Evolutionary conservation across 2,797 vertebrate species (phyloP).

Genomic region (Emys orbicularis): DNA sequence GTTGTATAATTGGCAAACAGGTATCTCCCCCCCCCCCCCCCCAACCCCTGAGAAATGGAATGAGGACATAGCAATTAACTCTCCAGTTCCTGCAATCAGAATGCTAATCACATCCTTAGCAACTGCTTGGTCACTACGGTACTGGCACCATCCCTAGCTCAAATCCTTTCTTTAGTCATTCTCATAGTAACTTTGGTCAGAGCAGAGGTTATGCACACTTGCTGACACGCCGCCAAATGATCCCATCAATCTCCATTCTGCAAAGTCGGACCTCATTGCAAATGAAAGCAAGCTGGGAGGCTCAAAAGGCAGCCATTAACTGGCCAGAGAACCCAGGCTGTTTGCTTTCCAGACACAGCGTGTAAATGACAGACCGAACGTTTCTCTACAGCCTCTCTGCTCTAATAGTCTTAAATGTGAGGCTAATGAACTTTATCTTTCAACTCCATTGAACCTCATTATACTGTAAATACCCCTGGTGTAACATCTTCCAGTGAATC

Average conservation of each 20-base stretch:
- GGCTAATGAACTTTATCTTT: slow-evolving; percentile 72
- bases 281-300: slow-evolving; percentile 18
- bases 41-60: slow-evolving; percentile 70
- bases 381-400: slow-evolving; percentile 32
- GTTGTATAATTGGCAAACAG: slow-evolving; percentile 73
- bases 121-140: slow-evolving; percentile 74
- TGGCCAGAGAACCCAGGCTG: background rate
- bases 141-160: slow-evolving; percentile 39
- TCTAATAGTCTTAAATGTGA: slow-evolving; percentile 58
- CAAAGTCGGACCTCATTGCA: background rate
- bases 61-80: slow-evolving; percentile 82
- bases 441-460: slow-evolving; percentile 48
- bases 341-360: slow-evolving; percentile 38
- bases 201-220: slow-evolving; percentile 38
- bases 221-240: slow-evolving; percentile 24
- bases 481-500: slow-evolving; percentile 48
- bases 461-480: slow-evolving; percentile 38
- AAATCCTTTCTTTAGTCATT: slow-evolving; percentile 57
- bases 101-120: slow-evolving; percentile 83
- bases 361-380: slow-evolving; percentile 38
- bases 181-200: slow-evolving; percentile 33
- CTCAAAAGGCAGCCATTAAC: slow-evolving; percentile 34
- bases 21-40: slow-evolving; percentile 37
- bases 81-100: slow-evolving; percentile 58
- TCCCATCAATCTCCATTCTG: slow-evolving; percentile 41